These are phyloP conservation scores for Dryobates pubescens DNA, from an alignment of 2,797 vertebrate species.

Conservation along the genomic window DNA sequence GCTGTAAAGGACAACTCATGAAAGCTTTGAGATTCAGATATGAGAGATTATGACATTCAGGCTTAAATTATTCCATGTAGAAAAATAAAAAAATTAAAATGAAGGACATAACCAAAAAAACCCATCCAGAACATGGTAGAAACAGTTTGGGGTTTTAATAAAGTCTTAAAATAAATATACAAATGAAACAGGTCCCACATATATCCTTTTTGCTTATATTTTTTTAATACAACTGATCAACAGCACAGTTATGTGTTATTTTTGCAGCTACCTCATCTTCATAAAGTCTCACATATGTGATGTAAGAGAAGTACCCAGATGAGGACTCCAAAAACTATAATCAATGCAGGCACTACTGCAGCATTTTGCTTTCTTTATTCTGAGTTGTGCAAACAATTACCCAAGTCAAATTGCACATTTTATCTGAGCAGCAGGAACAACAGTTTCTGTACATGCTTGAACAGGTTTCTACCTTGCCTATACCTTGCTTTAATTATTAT, in stretches of 20 bases:
- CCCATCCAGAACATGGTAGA: background rate
- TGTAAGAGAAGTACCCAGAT: background rate
- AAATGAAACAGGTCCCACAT: background rate
- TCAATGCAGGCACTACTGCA: background rate
- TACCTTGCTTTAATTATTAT: conserved; percentile 47
- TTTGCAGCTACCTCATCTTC: background rate
- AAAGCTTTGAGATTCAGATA: background rate
- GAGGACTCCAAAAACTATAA: background rate
- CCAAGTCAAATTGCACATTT: conserved; percentile 18
- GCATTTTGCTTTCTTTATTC: conserved; percentile 19
- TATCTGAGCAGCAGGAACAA: conserved; percentile 7
- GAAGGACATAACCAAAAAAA: background rate
- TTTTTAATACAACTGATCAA: background rate
- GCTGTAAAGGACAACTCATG: background rate
- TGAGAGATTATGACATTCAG: fast-evolving
- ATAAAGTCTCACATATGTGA: background rate
- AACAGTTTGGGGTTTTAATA: background rate
- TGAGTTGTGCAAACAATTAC: conserved; percentile 45
- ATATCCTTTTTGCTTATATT: background rate
- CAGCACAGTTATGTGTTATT: background rate
- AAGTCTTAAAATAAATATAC: background rate
- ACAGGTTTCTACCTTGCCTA: background rate
- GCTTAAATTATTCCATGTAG: background rate
- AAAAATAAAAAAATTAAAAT: background rate
- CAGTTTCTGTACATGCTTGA: background rate